These are phyloP conservation scores for Uropetala carovei DNA, from an alignment of 2,888 invertebrate genomes.

Conservation along the genomic window DNA sequence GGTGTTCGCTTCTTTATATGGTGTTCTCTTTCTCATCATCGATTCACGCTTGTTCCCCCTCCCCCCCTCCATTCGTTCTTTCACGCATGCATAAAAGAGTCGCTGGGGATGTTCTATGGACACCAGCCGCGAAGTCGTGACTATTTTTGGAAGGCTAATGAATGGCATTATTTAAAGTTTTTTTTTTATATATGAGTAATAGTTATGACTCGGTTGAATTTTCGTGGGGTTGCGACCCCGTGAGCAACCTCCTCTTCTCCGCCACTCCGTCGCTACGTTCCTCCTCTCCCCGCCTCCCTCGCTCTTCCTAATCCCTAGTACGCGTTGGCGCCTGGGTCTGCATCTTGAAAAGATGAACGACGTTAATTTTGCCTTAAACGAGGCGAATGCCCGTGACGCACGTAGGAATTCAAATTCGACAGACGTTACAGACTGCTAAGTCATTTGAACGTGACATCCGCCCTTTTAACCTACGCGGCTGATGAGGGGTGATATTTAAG, in stretches of 20 bases:
- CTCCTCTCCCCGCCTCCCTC: too few relatives aligned
- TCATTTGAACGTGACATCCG: not conserved
- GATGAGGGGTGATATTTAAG: too few relatives aligned
- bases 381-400: not conserved
- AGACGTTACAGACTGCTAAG: not conserved
- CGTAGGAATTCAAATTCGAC: constrained; percentile 16
- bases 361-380: not conserved
- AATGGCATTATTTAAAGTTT: not conserved
- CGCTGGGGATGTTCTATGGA: not conserved
- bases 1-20: not conserved
- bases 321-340: too few relatives aligned
- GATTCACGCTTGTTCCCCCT: too few relatives aligned
- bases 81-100: not conserved
- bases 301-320: too few relatives aligned
- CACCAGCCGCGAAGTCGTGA: not conserved
- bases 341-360: too few relatives aligned
- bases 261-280: not conserved
- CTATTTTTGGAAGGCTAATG: not conserved
- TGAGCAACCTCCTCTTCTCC: not conserved
- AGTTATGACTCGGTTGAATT: constrained; percentile 26
- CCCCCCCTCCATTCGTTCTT: not conserved
- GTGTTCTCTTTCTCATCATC: not conserved
- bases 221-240: not conserved
- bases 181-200: constrained; percentile 32
- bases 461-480: not conserved